Evolutionary conservation across 2,113 vertebrate species (phyloP).

Genomic region (Pionites leucogaster): DNA sequence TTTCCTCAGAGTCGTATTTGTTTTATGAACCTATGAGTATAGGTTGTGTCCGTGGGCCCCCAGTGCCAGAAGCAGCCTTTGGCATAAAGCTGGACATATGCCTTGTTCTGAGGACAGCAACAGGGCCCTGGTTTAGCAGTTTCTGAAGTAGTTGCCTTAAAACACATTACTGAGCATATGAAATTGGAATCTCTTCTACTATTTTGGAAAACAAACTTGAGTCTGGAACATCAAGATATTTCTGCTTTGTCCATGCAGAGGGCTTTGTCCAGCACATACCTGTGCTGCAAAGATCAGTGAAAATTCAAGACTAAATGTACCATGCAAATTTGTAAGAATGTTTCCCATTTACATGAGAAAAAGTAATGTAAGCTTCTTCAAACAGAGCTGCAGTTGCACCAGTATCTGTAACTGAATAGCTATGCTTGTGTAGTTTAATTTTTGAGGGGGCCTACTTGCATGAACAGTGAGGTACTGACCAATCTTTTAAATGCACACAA

Average conservation of each 20-base stretch:
- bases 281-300: background rate
- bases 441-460: background rate
- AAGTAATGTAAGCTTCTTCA: background rate
- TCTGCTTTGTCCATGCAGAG: background rate
- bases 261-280: background rate
- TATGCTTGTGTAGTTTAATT: background rate
- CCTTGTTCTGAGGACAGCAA: background rate
- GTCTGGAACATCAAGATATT: background rate
- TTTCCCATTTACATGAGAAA: background rate
- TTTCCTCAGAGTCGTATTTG: background rate
- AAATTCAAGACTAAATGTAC: background rate
- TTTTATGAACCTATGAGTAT: background rate
- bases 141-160: background rate
- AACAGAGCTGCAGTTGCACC: background rate
- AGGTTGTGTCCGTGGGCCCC: background rate
- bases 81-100: background rate
- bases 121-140: background rate
- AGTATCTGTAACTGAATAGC: background rate
- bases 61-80: background rate
- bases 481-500: background rate
- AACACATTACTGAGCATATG: background rate
- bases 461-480: background rate
- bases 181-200: background rate
- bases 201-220: background rate
- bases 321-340: accelerated